Conservation (phyloP, 2,113 vertebrate genomes). For the Pseudorectes ferrugineus region DNA sequence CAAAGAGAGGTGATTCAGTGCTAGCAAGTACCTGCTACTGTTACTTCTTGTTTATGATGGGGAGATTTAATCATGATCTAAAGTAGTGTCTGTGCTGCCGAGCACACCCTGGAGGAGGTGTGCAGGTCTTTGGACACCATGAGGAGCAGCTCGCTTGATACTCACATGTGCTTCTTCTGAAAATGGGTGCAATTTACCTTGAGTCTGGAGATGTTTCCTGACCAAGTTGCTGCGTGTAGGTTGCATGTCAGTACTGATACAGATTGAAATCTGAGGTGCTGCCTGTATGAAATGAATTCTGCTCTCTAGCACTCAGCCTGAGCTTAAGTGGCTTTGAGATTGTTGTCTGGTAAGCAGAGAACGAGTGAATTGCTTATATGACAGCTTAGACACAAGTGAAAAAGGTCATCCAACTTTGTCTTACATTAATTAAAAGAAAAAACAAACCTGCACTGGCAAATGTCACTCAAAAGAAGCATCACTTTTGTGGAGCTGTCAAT, state of each 20-base stretch:
- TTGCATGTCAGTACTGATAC: neutral
- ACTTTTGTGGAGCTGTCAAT: neutral
- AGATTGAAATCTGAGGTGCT: neutral
- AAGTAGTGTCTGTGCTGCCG: fast-evolving
- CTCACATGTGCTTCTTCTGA: fast-evolving
- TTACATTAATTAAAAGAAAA: neutral
- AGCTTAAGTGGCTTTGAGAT: neutral
- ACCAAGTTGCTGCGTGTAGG: neutral
- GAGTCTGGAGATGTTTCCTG: neutral
- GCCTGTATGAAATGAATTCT: neutral
- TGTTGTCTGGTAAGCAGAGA: neutral
- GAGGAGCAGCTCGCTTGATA: neutral
- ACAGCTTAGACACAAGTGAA: neutral
- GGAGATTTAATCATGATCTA: neutral
- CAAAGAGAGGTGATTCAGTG: slow-evolving; percentile 11
- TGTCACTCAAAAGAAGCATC: neutral
- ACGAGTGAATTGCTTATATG: neutral
- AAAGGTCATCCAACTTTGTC: neutral
- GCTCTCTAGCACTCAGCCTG: neutral
- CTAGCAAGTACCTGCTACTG: slow-evolving; percentile 6
- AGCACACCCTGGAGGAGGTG: neutral
- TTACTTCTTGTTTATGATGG: neutral
- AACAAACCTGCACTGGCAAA: neutral
- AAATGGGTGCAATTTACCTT: fast-evolving
- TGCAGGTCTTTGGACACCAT: neutral